Evolutionary conservation across 2,797 vertebrate species (phyloP).

Genomic region (Gadopsis bispinosus): DNA sequence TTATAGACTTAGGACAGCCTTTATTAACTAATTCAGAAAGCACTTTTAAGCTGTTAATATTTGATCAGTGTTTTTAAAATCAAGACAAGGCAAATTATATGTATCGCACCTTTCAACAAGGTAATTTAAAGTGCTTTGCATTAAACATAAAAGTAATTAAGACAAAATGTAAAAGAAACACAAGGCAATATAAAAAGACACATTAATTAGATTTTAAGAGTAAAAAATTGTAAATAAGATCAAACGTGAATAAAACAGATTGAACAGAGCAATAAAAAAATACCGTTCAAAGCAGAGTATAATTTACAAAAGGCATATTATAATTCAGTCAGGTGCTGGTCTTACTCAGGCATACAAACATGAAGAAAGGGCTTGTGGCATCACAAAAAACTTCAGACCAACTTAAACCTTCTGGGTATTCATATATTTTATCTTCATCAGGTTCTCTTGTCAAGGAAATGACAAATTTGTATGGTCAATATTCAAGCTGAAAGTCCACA

Average conservation of each 20-base stretch:
- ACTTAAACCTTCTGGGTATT: not conserved
- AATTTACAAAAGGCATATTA: no score
- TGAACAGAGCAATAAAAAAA: not conserved
- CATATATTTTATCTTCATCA: not conserved
- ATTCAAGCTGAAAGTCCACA: not conserved
- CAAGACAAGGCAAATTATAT: not conserved
- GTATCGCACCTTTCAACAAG: not conserved
- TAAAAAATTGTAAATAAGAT: not conserved
- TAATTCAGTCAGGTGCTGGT: not conserved
- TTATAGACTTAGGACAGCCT: not conserved
- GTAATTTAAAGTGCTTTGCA: not conserved
- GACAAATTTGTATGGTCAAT: not conserved
- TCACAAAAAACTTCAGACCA: not conserved
- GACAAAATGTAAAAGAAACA: not conserved
- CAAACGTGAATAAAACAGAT: not conserved
- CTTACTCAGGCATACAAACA: not conserved
- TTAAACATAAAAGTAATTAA: not conserved
- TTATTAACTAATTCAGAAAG: not conserved
- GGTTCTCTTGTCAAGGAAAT: not conserved
- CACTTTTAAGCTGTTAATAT: not conserved
- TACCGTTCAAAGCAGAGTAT: not conserved
- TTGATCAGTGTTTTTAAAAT: not conserved
- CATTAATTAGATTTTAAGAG: not conserved
- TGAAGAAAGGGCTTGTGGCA: not conserved
- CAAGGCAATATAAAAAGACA: not conserved